These are phyloP conservation scores for Platypus cylindrus DNA, from an alignment of 2,888 invertebrate genomes.

Conservation along the genomic window DNA sequence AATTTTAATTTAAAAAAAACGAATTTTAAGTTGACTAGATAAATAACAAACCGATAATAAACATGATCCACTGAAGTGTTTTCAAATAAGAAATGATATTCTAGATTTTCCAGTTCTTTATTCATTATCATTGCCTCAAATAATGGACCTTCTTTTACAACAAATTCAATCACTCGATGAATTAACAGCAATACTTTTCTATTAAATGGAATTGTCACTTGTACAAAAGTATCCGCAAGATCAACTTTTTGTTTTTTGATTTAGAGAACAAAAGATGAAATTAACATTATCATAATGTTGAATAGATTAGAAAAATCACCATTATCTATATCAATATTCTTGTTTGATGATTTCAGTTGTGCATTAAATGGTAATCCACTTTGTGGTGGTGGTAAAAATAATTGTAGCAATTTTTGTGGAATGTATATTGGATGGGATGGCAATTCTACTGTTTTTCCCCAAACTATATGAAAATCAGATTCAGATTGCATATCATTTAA, in stretches of 20 bases:
- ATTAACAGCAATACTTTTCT: slow-evolving; percentile 80
- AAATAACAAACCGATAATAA: slow-evolving; percentile 20
- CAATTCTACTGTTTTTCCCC: slow-evolving; percentile 95
- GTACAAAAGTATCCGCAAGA: slow-evolving; percentile 12
- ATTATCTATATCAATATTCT: slow-evolving; percentile 1
- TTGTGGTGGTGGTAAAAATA: slow-evolving; percentile 72
- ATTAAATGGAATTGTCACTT: slow-evolving; percentile 42
- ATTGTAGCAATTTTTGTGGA: slow-evolving; percentile 69
- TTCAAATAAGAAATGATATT: slow-evolving; percentile 94
- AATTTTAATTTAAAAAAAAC: slow-evolving; percentile 1
- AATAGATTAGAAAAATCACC: neutral
- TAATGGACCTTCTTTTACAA: slow-evolving; percentile 94
- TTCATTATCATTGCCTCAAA: slow-evolving; percentile 99
- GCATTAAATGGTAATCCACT: slow-evolving; percentile 98
- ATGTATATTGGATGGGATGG: slow-evolving; percentile 93
- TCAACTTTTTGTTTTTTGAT: too few relatives aligned
- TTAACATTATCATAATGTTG: neutral
- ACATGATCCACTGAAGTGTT: slow-evolving; percentile 41
- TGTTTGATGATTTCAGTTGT: slow-evolving; percentile 67
- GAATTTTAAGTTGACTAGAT: neutral
- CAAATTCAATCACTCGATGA: slow-evolving; percentile 97
- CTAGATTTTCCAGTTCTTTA: slow-evolving; percentile 87
- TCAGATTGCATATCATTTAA: slow-evolving; percentile 72
- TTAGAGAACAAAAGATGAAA: neutral
- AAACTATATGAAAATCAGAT: slow-evolving; percentile 88